Conservation (phyloP, 2,113 vertebrate species). For the Anas platyrhynchos region DNA sequence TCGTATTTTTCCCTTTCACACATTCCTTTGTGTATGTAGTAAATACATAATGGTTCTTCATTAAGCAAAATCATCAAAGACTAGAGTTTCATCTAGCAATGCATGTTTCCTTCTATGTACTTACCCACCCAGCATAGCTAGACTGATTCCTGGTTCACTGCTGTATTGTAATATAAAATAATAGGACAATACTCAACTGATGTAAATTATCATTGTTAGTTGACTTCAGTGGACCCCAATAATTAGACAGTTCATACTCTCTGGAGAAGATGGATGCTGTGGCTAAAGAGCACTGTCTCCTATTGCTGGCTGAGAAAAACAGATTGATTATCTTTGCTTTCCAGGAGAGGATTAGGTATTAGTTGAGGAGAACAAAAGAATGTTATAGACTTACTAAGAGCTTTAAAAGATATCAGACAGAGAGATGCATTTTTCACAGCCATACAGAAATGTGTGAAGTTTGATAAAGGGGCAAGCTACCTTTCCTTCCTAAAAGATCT, state of each 20-base stretch:
- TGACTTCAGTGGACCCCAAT: background rate
- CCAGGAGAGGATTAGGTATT: background rate
- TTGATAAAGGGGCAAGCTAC: background rate
- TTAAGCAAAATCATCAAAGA: background rate
- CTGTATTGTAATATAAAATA: background rate
- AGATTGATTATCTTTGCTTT: slow-evolving; percentile 34
- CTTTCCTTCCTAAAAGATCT: background rate
- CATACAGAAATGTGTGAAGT: background rate
- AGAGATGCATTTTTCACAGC: background rate
- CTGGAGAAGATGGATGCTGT: background rate
- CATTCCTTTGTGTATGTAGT: background rate
- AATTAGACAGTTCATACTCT: background rate
- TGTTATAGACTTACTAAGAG: background rate
- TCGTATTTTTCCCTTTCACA: background rate
- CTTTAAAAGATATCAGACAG: background rate
- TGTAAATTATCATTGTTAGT: background rate
- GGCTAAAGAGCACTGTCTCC: background rate
- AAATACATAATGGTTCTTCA: background rate
- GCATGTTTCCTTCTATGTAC: background rate
- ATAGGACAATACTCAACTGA: background rate
- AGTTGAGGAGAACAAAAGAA: background rate
- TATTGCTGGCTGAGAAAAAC: slow-evolving; percentile 2
- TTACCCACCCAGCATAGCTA: background rate
- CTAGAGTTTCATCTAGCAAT: background rate
- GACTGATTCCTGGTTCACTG: background rate